phyloP scores from a whole-genome alignment of 1,140 invertebrate genomes.

The Samia ricini region DNA sequence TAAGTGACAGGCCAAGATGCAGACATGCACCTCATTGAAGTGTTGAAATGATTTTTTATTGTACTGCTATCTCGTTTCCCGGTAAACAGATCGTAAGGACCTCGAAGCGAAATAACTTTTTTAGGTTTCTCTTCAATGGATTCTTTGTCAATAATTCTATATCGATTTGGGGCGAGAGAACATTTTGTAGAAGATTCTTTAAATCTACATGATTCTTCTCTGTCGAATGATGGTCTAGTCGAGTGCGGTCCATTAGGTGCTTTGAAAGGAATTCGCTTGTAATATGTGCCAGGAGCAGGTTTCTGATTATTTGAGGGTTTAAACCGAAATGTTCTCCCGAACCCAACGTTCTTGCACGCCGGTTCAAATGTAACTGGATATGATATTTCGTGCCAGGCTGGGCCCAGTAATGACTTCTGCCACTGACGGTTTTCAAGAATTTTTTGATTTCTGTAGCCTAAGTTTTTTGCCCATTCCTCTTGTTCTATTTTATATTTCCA shows the following conservation, averaged over 20 bases:
- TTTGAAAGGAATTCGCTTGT: conserved; percentile 43
- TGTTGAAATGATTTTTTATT: conserved; percentile 60
- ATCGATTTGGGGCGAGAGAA: conserved; percentile 59
- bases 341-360: conserved; percentile 54
- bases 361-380: conserved; percentile 33
- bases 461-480: conserved; percentile 62
- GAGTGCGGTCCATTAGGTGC: conserved; percentile 51
- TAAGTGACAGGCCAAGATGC: conserved; percentile 56
- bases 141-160: conserved; percentile 53
- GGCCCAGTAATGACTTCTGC: conserved; percentile 46
- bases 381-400: conserved; percentile 53
- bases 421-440: conserved; percentile 46
- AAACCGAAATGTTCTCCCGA: conserved; percentile 48
- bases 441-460: conserved; percentile 64
- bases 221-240: conserved; percentile 48
- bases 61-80: conserved; percentile 47
- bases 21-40: conserved; percentile 31
- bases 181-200: conserved; percentile 46
- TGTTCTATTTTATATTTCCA: conserved; percentile 63
- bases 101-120: conserved; percentile 52
- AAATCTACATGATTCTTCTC: conserved; percentile 59
- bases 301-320: conserved; percentile 25
- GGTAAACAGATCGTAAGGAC: conserved; percentile 65
- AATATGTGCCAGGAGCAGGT: conserved; percentile 60
- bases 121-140: conserved; percentile 53